Evolutionary conservation across 1,140 invertebrate species (phyloP), one percentile per base, ranked within the genome.

Genomic region (Andrena cerasifolii): DNA sequence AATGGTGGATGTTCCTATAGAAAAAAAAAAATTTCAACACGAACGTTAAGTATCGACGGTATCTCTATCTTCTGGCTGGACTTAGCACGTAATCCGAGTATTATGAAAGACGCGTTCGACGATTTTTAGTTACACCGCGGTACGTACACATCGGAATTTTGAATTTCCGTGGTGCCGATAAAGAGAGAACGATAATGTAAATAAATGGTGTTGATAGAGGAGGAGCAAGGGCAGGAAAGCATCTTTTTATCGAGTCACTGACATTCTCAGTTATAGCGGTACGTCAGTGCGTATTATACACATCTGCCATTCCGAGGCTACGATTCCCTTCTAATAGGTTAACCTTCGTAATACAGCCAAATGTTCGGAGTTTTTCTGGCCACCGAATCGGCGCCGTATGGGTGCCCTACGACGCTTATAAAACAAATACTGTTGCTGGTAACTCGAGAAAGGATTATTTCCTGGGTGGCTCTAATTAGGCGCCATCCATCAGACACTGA

Each of bases 1-100:
- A 93, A 92, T 59, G 91, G 88, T 80, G 87, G 83, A 86, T 91
- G 89, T 87, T 90, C 89, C 92, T 92, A 76, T 18, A 84, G 76
- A 62, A 83, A 76, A 68, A 62, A 83, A 76, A 68, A 54, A 74
- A 58, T 1, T 12, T n/a, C 12, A 3, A 18, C 53, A 36, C 65
- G n/a, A 75, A 26, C 28, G 47, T 54, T 70, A 71, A 10, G n/a
- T n/a, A n/a, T n/a, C n/a, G n/a, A n/a, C n/a, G n/a, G n/a, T n/a
- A n/a, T n/a, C n/a, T n/a, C n/a, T n/a, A n/a, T n/a, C n/a, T n/a
- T n/a, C n/a, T n/a, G n/a, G n/a, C n/a, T n/a, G n/a, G n/a, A n/a
- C n/a, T n/a, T n/a, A n/a, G n/a, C n/a, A n/a, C n/a, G n/a, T 26
- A 36, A 62, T 28, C 31, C 45, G 7, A 40, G 7, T 31, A 33